Evolutionary conservation across 2,888 invertebrate genomes (phyloP).

Genomic region (Trichopoda pennipes): DNA sequence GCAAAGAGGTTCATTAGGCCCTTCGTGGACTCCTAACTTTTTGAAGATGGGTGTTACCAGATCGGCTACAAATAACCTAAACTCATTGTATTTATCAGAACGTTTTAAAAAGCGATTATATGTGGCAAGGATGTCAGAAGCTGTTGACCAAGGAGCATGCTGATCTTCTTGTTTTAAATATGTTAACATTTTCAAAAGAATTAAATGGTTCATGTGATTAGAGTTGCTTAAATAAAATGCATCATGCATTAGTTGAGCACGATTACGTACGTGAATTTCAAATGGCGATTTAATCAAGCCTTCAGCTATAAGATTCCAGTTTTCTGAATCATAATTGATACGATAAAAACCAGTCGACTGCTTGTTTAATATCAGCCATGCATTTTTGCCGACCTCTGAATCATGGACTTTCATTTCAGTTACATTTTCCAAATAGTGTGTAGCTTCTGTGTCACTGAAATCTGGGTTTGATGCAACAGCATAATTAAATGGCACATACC

Average conservation of each 20-base stretch:
- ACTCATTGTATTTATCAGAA: constrained; percentile 69
- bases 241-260: constrained; percentile 94
- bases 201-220: constrained; percentile 71
- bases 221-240: constrained; percentile 80
- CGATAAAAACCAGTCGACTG: constrained; percentile 82
- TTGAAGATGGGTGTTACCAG: constrained; percentile 74
- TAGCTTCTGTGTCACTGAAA: constrained; percentile 75
- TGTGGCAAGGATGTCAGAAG: constrained; percentile 71
- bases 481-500: constrained; percentile 79
- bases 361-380: constrained; percentile 80
- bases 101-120: constrained; percentile 74
- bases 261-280: constrained; percentile 87
- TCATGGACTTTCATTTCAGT: constrained; percentile 42
- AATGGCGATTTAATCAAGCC: constrained; percentile 84
- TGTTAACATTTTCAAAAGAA: constrained; percentile 73
- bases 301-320: constrained; percentile 85
- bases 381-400: constrained; percentile 59
- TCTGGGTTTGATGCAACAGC: constrained; percentile 73
- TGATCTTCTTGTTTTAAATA: constrained; percentile 76
- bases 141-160: constrained; percentile 78
- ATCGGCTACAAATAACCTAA: constrained; percentile 72
- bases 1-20: constrained; percentile 75
- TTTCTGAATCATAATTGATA: constrained; percentile 86
- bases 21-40: constrained; percentile 76
- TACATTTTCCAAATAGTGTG: constrained; percentile 72